Base-by-base conservation (phyloP, 2,797 vertebrate genomes). In the Sebastes ruberrimus region DNA sequence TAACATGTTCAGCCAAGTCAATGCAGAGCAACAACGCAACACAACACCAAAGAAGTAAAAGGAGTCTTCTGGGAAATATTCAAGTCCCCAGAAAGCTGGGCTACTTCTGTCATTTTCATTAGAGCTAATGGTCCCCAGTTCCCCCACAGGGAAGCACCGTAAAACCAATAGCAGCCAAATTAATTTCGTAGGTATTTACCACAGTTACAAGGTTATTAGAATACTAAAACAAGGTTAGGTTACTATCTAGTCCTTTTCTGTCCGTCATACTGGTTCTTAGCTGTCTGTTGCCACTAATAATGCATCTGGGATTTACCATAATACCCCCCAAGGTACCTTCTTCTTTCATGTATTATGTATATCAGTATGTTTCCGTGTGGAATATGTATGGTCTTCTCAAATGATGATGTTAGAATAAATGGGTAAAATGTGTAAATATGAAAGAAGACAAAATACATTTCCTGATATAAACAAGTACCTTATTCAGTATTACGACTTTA, bases 51-150 rank as follows among this genome's bases (percentile, higher is more conserved):
- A 75, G 52, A 63, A 18, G 38, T n/a, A 1, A 49, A 81, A 76
- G 55, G 55, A 76, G 80, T 71, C 85, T 82, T 76, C n/a, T 5
- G 84, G 92, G 90, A 92, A 87, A 90, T 90, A 82, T 63, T 83
- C 30, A 32, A 70, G 71, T 78, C 49, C 38, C 70, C 53, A 14
- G 77, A 80, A 86, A 78, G 71, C 68, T 25, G 27, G 23, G 67
- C 72, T 76, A 70, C 84, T 83, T 80, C 49, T 46, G 71, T 86
- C 84, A 84, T 88, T 90, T 93, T 91, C 87, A 90, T 92, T 88
- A 90, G 22, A 66, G 80, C 73, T 88, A 90, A 90, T 83, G 78
- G 84, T 70, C 30, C 27, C 63, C 53, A 42, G 82, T 73, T 79
- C 68, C 72, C 67, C 85, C 78, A 56, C 69, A 78, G 84, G 77